Evolutionary conservation across 64 coral and sea anemone genomes (phyloP).

Genomic region (Porites australiensis): DNA sequence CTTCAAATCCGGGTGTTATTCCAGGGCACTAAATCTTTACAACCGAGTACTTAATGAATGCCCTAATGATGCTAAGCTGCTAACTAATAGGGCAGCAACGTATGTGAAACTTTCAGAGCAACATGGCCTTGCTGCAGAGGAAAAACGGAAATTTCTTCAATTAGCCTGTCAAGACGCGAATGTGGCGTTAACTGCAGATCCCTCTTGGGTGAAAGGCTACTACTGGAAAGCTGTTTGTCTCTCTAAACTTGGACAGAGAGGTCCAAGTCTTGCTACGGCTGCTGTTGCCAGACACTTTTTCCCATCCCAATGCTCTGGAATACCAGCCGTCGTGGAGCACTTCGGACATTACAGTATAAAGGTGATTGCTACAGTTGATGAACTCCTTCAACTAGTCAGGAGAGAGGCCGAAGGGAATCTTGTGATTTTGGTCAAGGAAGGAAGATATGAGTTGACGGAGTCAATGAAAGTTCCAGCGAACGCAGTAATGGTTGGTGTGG

Average conservation of each 20-base stretch:
- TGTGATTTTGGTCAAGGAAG: slow-evolving; percentile 1
- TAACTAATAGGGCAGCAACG: not conserved
- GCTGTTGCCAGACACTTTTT: not conserved
- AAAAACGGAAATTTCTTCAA: not conserved
- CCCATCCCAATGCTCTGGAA: not conserved
- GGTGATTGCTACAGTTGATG: not conserved
- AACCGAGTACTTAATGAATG: not conserved
- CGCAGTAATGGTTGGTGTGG: not conserved
- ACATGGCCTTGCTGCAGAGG: not conserved
- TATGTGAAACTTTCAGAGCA: not conserved
- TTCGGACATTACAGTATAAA: not conserved
- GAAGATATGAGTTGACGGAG: not conserved
- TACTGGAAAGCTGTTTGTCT: slow-evolving; percentile 18
- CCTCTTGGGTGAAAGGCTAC: not conserved
- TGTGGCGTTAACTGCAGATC: not conserved
- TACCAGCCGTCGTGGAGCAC: not conserved
- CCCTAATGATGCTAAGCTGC: slow-evolving; percentile 4
- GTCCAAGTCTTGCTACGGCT: slow-evolving; percentile 12
- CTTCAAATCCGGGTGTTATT: not conserved
- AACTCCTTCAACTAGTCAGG: too few species aligned
- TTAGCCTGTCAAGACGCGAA: not conserved
- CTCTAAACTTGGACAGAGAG: not conserved
- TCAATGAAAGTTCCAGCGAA: not conserved
- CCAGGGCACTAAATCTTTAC: not conserved
- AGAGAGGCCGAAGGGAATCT: not conserved